A percentile compares a stretch with the other conserved stretches of the same genome.
Evolutionary conservation across 2,888 invertebrate genomes (phyloP).

Genomic region (Acronicta leporina): DNA sequence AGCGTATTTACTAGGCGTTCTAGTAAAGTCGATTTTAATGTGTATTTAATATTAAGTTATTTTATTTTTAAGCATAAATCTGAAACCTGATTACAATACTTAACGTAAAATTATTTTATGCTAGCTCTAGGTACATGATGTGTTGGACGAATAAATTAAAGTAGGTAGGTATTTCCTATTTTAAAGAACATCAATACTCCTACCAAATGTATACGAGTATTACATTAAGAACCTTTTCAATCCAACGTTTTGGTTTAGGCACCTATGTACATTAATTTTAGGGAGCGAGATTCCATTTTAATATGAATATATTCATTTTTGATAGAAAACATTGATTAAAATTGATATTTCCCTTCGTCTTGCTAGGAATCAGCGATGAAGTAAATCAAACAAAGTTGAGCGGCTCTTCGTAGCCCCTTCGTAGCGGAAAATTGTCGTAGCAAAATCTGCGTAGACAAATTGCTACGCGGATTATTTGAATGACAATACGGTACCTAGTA

Average conservation of each 20-base stretch:
- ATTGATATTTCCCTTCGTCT: constrained; percentile 12
- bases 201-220: too few species aligned
- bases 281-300: constrained; percentile 8
- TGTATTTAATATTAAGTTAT: not conserved
- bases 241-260: constrained; percentile 11
- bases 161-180: not conserved
- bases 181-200: constrained; percentile 4
- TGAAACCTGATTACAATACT: too few species aligned
- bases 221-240: constrained; percentile 24
- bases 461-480: constrained; percentile 20
- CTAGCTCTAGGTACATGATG: not conserved
- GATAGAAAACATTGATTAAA: constrained; percentile 18
- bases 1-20: too few species aligned
- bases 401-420: constrained; percentile 7
- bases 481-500: constrained; percentile 24
- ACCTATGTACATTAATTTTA: constrained; percentile 15
- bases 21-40: too few species aligned
- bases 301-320: constrained; percentile 27
- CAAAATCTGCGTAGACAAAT: constrained; percentile 14
- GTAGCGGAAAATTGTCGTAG: constrained; percentile 37
- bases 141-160: not conserved
- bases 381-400: not conserved
- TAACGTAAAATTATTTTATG: not conserved
- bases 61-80: not conserved
- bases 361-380: not conserved